A percentile compares a stretch with the other conserved stretches of the same genome.
Evolutionary conservation across 2,797 vertebrate genomes (phyloP).

Genomic region (Periophthalmus magnuspinnatus): DNA sequence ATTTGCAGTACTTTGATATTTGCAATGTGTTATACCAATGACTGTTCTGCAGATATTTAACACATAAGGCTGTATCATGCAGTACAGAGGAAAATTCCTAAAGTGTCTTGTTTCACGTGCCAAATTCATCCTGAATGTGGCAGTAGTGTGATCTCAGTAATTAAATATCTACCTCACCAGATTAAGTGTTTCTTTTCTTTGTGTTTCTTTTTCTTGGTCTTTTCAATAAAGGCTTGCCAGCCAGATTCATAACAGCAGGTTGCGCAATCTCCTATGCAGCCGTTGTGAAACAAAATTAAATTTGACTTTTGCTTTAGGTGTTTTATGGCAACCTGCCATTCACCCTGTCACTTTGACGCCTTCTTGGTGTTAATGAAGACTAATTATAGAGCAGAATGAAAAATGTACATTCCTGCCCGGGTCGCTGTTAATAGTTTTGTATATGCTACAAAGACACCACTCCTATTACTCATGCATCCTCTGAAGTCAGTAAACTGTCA

Average conservation of each 20-base stretch:
- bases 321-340: neutral
- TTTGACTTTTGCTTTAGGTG: neutral
- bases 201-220: neutral
- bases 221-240: neutral
- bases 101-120: neutral
- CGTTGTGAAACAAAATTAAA: neutral
- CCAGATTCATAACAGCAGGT: neutral
- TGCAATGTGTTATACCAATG: neutral
- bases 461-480: neutral
- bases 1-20: too few species aligned
- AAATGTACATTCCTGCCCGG: neutral
- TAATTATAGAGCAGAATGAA: neutral
- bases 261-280: conserved; percentile 8
- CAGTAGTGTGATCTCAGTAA: neutral
- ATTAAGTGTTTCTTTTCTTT: too few species aligned
- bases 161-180: neutral
- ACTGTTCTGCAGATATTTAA: neutral
- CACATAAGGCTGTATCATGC: neutral
- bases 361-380: neutral
- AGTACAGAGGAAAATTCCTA: neutral
- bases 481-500: neutral
- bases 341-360: neutral
- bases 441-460: neutral
- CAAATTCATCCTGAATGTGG: neutral
- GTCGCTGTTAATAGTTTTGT: neutral